These are phyloP conservation scores for Melieria crassipennis DNA, from an alignment of 2,888 invertebrate genomes.

Conservation along the genomic window DNA sequence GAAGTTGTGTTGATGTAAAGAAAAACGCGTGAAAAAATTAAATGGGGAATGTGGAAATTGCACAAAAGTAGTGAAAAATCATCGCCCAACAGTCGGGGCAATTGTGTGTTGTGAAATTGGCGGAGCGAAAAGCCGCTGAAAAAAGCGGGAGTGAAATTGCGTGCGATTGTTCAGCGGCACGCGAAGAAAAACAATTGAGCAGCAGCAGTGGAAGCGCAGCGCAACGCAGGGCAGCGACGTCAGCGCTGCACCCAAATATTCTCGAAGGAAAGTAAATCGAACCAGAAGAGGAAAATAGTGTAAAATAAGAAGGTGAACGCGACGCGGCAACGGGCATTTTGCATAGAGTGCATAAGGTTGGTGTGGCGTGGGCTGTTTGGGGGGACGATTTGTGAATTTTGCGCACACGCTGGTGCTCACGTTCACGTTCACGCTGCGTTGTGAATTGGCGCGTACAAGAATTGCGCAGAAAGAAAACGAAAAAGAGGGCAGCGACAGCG, in stretches of 20 bases:
- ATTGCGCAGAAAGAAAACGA: constrained; percentile 22
- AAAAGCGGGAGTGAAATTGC: constrained; percentile 7
- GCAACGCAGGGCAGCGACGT: constrained; percentile 11
- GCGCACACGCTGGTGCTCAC: constrained; percentile 14
- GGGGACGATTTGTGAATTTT: neutral
- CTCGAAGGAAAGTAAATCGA: constrained; percentile 18
- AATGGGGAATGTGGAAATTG: constrained; percentile 22
- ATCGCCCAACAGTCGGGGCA: neutral
- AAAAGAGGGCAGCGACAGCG: constrained; percentile 1
- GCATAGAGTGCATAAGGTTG: neutral
- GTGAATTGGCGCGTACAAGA: constrained; percentile 19
- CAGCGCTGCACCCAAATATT: constrained; percentile 31
- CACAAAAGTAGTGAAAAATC: neutral
- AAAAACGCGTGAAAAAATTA: constrained; percentile 23
- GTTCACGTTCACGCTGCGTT: constrained; percentile 9
- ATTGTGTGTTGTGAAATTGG: constrained; percentile 2
- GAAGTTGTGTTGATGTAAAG: constrained; percentile 30
- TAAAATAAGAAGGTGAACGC: no score
- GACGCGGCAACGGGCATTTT: neutral
- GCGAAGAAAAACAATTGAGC: constrained; percentile 28
- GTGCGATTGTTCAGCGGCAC: constrained; percentile 23
- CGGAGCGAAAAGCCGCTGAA: neutral
- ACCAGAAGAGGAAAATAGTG: neutral
- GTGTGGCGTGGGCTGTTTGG: constrained; percentile 8
- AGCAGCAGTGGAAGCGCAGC: constrained; percentile 24